Evolutionary conservation across 2,113 vertebrate genomes (phyloP), one percentile per base, ranked within the genome.

Genomic region (Antechinus stuartii): DNA sequence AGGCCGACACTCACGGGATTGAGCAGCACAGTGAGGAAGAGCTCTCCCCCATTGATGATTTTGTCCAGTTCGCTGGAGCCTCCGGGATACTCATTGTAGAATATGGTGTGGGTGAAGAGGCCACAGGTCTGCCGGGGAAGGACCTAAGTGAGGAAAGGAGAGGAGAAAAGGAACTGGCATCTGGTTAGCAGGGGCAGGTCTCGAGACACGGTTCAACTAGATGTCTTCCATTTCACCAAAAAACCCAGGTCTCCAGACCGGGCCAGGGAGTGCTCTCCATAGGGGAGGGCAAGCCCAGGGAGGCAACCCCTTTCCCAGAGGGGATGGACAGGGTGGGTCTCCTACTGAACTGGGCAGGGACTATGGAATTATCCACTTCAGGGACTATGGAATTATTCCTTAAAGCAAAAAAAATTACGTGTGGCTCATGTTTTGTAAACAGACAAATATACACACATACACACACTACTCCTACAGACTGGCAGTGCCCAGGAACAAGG

Each of bases 91-190:
- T 99, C 99, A 0, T 99, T 99, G 96, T 99, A 99, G 99, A 99
- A 99, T 98, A 99, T 99, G 54, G 99, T 99, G 98, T 99, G 99
- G 0, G 99, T 99, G 98, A 99, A 99, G 94, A 99, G 99, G 94
- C 99, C 99, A 0, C 99, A 99, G 0, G 99, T 99, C 97, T 99
- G 99, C 95, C 99, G 98, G 9, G 99, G 99, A 52, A 99, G 99
- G 95, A 99, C 99, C 99, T 99, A 42, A 16, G 61, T 35, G 97
- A 89, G n/a, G 61, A 7, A 4, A 68, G 12, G 93, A 11, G 54
- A 52, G 52, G 16, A 76, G 16, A 14, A 91, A 89, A 94, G 89
- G n/a, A 8, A 1, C 1, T 89, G 89, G 42, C 25, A 2, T 24
- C 68, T 91, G 46, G 19, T 27, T n/a, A 91, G 50, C 30, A 50